These are phyloP conservation scores for Columbina picui DNA, from an alignment of 2,113 vertebrate species.

Conservation along the genomic window DNA sequence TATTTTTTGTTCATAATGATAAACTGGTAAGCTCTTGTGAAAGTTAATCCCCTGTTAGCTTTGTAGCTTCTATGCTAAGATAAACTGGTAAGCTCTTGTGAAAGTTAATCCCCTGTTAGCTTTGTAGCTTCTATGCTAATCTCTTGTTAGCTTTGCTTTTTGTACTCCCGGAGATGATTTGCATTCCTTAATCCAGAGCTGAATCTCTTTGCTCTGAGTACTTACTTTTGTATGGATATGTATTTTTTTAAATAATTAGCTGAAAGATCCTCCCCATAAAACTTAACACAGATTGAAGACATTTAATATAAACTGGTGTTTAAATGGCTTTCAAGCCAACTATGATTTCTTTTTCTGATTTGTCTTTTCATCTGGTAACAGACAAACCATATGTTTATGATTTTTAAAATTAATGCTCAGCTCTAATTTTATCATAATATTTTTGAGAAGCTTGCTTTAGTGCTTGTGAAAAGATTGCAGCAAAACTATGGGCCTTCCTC, in stretches of 20 bases:
- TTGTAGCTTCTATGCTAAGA: constrained; percentile 33
- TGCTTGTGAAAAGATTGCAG: not conserved
- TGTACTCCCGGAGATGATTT: constrained; percentile 44
- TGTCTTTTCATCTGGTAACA: not conserved
- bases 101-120: constrained; percentile 65
- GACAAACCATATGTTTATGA: not conserved
- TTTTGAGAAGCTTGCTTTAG: not conserved
- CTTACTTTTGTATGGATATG: constrained; percentile 11
- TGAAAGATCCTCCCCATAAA: not conserved
- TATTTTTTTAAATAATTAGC: constrained; percentile 45
- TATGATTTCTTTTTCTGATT: not conserved
- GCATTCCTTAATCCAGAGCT: constrained; percentile 60
- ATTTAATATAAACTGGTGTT: constrained; percentile 1
- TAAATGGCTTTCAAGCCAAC: constrained; percentile 2
- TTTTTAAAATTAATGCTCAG: not conserved
- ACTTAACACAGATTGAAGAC: not conserved
- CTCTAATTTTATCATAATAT: not conserved
- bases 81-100: constrained; percentile 41
- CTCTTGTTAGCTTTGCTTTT: constrained; percentile 55
- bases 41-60: constrained; percentile 66
- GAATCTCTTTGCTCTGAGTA: constrained; percentile 35
- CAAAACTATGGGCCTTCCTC: not conserved
- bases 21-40: constrained; percentile 31
- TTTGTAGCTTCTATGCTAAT: constrained; percentile 39
- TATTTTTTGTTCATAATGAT: constrained; percentile 8